phyloP scores from a whole-genome alignment of 1,140 invertebrate species.

The Cydia amplana region DNA sequence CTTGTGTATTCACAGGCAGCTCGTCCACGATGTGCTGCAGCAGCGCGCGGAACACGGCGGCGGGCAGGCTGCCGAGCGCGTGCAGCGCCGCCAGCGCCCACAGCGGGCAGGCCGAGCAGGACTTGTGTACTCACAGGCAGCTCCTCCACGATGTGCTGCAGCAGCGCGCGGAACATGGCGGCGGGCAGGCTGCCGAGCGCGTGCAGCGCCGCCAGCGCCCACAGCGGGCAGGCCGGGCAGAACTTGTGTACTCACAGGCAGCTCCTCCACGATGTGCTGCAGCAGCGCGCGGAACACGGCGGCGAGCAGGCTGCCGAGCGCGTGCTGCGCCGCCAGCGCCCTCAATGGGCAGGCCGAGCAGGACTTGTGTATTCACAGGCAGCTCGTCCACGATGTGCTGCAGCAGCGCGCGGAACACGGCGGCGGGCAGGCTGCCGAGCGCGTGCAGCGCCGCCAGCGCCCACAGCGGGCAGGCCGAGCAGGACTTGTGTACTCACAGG shows the following conservation, averaged over 20 bases:
- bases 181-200: conserved; percentile 60
- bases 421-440: conserved; percentile 55
- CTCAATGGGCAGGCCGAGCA: conserved; percentile 55
- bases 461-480: conserved; percentile 59
- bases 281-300: conserved; percentile 57
- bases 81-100: conserved; percentile 69
- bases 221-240: conserved; percentile 55
- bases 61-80: conserved; percentile 59
- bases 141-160: conserved; percentile 60
- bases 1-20: conserved; percentile 51
- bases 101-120: conserved; percentile 50
- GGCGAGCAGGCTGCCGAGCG: conserved; percentile 56
- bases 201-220: conserved; percentile 67
- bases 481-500: conserved; percentile 47
- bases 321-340: conserved; percentile 66
- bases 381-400: conserved; percentile 60
- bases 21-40: conserved; percentile 60
- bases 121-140: conserved; percentile 51
- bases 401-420: conserved; percentile 56
- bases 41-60: conserved; percentile 54
- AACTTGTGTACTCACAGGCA: conserved; percentile 50
- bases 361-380: conserved; percentile 46
- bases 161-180: conserved; percentile 53
- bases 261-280: conserved; percentile 58
- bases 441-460: conserved; percentile 66